Base-by-base conservation (phyloP, 1,140 invertebrate species). In the Drosophila ananassae region DNA sequence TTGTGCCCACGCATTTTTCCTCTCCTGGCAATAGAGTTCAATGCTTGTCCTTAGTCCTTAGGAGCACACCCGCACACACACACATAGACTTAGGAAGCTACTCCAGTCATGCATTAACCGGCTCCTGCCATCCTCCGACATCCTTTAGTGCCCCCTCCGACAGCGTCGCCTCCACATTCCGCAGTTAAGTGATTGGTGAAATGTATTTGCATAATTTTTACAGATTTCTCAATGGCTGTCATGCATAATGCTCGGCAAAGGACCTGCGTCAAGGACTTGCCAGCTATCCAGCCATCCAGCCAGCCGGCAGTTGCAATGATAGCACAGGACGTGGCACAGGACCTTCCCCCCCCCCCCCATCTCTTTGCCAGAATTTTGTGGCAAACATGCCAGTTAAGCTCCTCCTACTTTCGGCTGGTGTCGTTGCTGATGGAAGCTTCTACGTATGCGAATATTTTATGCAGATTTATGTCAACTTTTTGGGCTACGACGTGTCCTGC, bases 381-480 rank as follows among this genome's bases (percentile, higher is more conserved):
- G 59, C 56, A 79, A 81, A 81, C 69, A 78, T 75, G 82, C 61
- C 77, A 77, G 81, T 80, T 85, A 85, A 79, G 68, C 77, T 57
- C 22, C 59, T 32, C 63, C 34, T 34, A 39, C 46, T 46, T 51
- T 32, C 28, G 58, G 32, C 63, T 22, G 41, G 41, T 44, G 41
- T 44, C 41, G 41, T 32, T 46, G 63, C 50, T 54, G 62, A 68
- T 56, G 66, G 50, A 74, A 74, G 73, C 73, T 84, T 81, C 85
- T 77, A 77, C 81, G 85, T 84, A 85, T 87, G 78, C 75, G 82
- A 89, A 87, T 87, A 87, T 89, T 89, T 87, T 87, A 87, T 87
- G 82, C 83, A 87, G 82, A 89, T 87, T 87, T 82, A 87, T 87
- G 82, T 87, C 82, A 89, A 87, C 83, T 89, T 87, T 82, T 74